Base-by-base conservation (phyloP, 2,113 vertebrate genomes). In the Peromyscus californicus region DNA sequence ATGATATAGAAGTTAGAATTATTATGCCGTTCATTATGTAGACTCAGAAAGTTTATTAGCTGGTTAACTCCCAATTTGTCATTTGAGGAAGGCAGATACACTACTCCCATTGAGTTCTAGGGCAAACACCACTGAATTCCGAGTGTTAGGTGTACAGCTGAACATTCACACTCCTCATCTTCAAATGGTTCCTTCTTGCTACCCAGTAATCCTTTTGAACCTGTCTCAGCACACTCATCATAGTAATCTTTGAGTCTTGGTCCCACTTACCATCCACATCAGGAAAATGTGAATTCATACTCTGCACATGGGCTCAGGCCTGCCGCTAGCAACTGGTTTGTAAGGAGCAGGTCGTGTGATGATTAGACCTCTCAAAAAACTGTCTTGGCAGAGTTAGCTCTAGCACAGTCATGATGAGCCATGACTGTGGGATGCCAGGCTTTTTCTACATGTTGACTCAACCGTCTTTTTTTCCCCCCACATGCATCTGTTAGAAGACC, bases 401-500 rank as follows among this genome's bases (percentile, higher is more conserved):
- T 39, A 57, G 13, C 39, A 70, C 12, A 7, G 11, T 85, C 87
- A 33, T 63, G 29, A 95, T 85, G 54, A 89, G 74, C 65, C 85
- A 29, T 36, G n/a, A 36, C 15, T 96, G 91, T 91, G 76, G 51
- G 84, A 90, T 75, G 39, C n/a, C 78, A 59, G 59, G 17, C 11
- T 79, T 90, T 91, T 95, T 93, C 90, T 76, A 33, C 36, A 94
- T 21, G 96, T 89, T 92, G 65, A 94, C 36, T 95, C 80, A 90
- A 79, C 80, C 48, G 75, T 85, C 63, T 89, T 76, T 94, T 94
- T 57, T 65, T 63, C 3, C 3, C n/a, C 24, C 42, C 24, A 95
- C 39, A 65, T 45, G 59, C 22, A 80, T 95, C 80, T 94, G 51
- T 93, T 96, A 94, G 61, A 93, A 96, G 76, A 96, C 61, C 82